Base-by-base conservation (phyloP, 2,113 vertebrate species). In the Brachyistius frenatus region DNA sequence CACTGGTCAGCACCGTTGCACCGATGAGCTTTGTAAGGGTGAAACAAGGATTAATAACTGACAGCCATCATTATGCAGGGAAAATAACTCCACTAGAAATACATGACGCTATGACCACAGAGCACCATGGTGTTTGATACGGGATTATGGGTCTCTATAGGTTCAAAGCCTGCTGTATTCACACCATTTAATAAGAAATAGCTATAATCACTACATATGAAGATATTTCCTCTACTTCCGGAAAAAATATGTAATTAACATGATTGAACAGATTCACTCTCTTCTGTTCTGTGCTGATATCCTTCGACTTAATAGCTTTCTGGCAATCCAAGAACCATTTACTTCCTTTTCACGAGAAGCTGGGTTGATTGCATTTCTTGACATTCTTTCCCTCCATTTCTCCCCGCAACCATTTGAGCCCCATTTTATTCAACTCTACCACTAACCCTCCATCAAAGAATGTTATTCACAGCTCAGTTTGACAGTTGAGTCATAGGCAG, bases 401-500 rank as follows among this genome's bases (percentile, higher is more conserved):
- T 32, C 36, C 15, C 32, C 23, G 10, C 2, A 70, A 33, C 66
- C 33, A 74, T 67, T 70, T 39, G 16, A 64, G 47, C 16, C 44
- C 44, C 35, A 39, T 44, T 2, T 75, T 73, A 50, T 69, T 64
- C 32, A 57, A 16, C 8, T 75, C 50, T 16, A 10, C 14, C 64
- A 70, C 33, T 35, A 61, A 46, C 35, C 16, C 35, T 53, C 35
- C 32, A 64, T 66, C 60, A 77, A 39, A 70, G 66, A 53, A 55
- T 0, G 4, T 55, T 66, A 76, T 82, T 78, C 74, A 37, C 23
- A 33, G 63, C 74, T 66, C 31, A 30, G 7, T 75, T 32, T 79
- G 74, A 78, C 57, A 76, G 30, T 16, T 58, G 36, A 58, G 44
- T 44, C 70, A 57, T 35, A 73, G 30, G 15, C 3, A 33, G 37